These are phyloP conservation scores for Sciurus carolinensis DNA, from an alignment of 2,797 vertebrate genomes.

Conservation along the genomic window DNA sequence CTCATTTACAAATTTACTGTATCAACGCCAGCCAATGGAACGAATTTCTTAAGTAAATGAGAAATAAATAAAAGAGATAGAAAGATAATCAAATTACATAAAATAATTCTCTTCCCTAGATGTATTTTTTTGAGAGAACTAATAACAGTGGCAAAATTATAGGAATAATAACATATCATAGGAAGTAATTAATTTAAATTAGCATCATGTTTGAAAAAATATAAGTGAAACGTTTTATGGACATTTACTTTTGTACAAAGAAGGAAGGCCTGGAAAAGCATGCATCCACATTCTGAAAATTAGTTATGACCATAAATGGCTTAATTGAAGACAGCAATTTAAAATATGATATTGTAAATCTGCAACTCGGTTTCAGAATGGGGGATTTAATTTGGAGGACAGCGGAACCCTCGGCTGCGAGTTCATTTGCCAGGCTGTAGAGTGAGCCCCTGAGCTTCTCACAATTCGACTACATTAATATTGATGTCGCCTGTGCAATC, in stretches of 20 bases:
- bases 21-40: constrained; percentile 94
- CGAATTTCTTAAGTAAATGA: constrained; percentile 93
- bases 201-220: constrained; percentile 88
- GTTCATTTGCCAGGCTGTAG: constrained; percentile 87
- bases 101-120: constrained; percentile 92
- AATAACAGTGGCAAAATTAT: constrained; percentile 89
- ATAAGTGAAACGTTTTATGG: constrained; percentile 73
- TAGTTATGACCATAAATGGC: constrained; percentile 88
- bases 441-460: constrained; percentile 84
- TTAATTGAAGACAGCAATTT: constrained; percentile 88
- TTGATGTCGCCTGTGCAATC: constrained; percentile 89
- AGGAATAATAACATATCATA: constrained; percentile 89
- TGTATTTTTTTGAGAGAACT: constrained; percentile 88
- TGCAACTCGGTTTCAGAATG: constrained; percentile 85
- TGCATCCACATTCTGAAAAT: constrained; percentile 86
- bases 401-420: constrained; percentile 77
- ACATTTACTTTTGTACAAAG: constrained; percentile 85
- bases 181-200: constrained; percentile 92
- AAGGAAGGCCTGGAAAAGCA: constrained; percentile 87
- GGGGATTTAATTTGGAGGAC: constrained; percentile 88
- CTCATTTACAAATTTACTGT: constrained; percentile 94
- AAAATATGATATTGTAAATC: constrained; percentile 89
- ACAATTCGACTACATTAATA: constrained; percentile 90
- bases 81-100: constrained; percentile 93
- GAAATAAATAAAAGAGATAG: constrained; percentile 93